phyloP scores from a whole-genome alignment of 2,113 vertebrate species.

The Gadus macrocephalus region DNA sequence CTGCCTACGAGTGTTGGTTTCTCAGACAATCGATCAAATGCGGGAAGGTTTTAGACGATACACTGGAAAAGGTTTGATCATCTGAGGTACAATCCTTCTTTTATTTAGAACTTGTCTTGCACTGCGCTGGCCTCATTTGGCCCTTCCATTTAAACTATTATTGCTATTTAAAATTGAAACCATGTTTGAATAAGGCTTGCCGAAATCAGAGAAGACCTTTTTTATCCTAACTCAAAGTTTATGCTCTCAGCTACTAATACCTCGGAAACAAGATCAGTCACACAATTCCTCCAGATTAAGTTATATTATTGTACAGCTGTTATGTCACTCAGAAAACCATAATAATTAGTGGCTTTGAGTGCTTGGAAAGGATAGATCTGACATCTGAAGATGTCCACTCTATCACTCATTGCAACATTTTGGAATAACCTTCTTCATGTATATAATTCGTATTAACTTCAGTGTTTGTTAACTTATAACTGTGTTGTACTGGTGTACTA shows the following conservation, averaged over 20 bases:
- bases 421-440: conserved; percentile 30
- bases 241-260: not conserved
- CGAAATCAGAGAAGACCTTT: not conserved
- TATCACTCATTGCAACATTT: not conserved
- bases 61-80: not conserved
- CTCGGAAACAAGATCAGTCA: not conserved
- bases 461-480: conserved; percentile 24
- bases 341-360: not conserved
- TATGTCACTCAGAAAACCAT: not conserved
- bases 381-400: not conserved
- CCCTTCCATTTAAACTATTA: not conserved
- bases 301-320: not conserved
- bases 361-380: not conserved
- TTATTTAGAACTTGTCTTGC: not conserved
- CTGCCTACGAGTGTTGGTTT: not conserved
- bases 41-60: not conserved
- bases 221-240: not conserved
- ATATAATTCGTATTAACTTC: conserved; percentile 43
- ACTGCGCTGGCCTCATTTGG: not conserved
- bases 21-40: not conserved
- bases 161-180: not conserved
- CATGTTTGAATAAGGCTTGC: not conserved
- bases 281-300: not conserved
- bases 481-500: conserved; percentile 16
- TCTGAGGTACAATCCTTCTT: not conserved